These are phyloP conservation scores for Panulirus ornatus DNA, from an alignment of 1,140 invertebrate genomes.

Conservation along the genomic window DNA sequence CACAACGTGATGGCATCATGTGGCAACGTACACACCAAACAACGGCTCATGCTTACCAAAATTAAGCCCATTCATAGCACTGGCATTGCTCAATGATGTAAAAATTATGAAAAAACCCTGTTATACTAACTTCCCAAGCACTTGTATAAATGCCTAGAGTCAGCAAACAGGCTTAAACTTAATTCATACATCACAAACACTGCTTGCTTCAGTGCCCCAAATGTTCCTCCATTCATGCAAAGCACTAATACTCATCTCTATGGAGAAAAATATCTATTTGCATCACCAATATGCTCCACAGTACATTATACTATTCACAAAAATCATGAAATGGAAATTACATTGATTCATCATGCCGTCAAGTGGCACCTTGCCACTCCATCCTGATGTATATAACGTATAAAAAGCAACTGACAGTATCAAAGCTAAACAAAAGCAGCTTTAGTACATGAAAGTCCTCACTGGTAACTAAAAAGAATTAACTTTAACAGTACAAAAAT, in stretches of 20 bases:
- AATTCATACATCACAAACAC: slow-evolving; percentile 10
- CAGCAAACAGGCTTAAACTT: background rate
- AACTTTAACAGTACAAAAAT: slow-evolving; percentile 70
- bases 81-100: slow-evolving; percentile 2
- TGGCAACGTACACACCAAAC: slow-evolving; percentile 69
- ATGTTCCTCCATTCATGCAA: slow-evolving; percentile 55
- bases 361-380: slow-evolving; percentile 52
- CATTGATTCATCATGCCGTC: slow-evolving; percentile 31
- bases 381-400: slow-evolving; percentile 55
- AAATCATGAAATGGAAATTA: slow-evolving; percentile 28
- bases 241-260: slow-evolving; percentile 44
- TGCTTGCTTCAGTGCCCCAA: slow-evolving; percentile 17
- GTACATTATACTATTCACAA: slow-evolving; percentile 32
- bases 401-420: slow-evolving; percentile 52
- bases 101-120: background rate
- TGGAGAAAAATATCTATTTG: slow-evolving; percentile 37
- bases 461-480: slow-evolving; percentile 68
- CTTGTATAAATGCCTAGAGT: background rate
- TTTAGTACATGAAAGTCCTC: slow-evolving; percentile 62
- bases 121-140: background rate
- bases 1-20: slow-evolving; percentile 72
- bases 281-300: slow-evolving; percentile 36
- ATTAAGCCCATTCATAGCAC: slow-evolving; percentile 36
- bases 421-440: slow-evolving; percentile 64
- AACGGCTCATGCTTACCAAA: slow-evolving; percentile 41